A percentile compares a stretch with the other conserved stretches of the same genome.
These are phyloP conservation scores for Acrobasis repandana DNA, from an alignment of 2,888 invertebrate species.

Conservation along the genomic window DNA sequence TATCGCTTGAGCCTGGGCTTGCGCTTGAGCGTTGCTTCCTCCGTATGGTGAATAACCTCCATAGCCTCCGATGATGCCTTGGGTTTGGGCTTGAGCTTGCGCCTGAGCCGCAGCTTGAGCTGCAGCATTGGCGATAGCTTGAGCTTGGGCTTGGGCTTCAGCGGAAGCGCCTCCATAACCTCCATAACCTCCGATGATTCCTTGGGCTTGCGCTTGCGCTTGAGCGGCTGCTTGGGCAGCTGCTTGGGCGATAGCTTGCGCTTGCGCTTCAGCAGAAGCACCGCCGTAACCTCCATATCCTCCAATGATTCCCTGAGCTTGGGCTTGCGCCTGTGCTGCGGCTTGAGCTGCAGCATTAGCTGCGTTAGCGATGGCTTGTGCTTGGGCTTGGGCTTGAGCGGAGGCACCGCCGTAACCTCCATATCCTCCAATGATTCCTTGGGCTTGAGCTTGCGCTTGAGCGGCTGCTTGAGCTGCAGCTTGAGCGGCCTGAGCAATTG, in stretches of 20 bases:
- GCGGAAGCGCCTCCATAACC: slow-evolving; percentile 21
- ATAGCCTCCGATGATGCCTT: no score
- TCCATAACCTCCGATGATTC: slow-evolving; percentile 3
- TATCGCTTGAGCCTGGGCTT: slow-evolving; percentile 27
- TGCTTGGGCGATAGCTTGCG: slow-evolving; percentile 30
- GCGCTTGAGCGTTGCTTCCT: slow-evolving; percentile 16
- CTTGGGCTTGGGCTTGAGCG: slow-evolving; percentile 25
- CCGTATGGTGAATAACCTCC: no score
- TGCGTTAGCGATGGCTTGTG: slow-evolving; percentile 29
- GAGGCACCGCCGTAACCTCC: not conserved
- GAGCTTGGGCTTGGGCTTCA: slow-evolving; percentile 21
- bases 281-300: not conserved
- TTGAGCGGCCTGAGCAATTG: no score
- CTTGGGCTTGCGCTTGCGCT: slow-evolving; percentile 27
- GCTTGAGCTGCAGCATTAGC: slow-evolving; percentile 31
- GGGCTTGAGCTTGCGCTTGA: no score
- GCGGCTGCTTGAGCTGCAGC: not conserved
- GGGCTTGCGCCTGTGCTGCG: slow-evolving; percentile 22
- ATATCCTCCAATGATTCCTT: no score
- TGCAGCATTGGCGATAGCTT: not conserved
- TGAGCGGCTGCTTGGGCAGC: slow-evolving; percentile 29
- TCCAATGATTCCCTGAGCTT: slow-evolving; percentile 26
- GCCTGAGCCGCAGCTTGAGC: slow-evolving; percentile 16
- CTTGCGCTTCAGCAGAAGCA: slow-evolving; percentile 24
- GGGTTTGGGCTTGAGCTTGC: not conserved